A percentile compares a stretch with the other conserved stretches of the same genome.
Evolutionary conservation across 2,113 vertebrate genomes (phyloP).

Genomic region (Solea solea): DNA sequence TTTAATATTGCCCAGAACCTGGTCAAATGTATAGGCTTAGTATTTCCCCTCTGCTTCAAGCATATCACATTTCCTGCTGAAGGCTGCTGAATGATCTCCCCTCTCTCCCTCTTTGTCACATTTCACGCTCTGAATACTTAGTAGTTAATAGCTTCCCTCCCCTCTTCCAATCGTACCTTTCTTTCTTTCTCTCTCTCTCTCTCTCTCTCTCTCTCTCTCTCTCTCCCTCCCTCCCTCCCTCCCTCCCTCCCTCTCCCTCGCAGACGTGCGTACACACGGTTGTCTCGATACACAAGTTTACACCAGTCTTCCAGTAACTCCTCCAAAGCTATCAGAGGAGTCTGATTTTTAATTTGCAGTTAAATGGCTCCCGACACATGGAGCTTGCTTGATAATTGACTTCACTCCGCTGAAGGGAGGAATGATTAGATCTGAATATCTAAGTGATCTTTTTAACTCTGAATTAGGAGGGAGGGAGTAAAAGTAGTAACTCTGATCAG

Average conservation of each 20-base stretch:
- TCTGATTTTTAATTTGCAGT: slow-evolving; percentile 82
- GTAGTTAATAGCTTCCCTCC: slow-evolving; percentile 80
- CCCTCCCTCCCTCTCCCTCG: slow-evolving; percentile 30
- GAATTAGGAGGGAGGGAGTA: slow-evolving; percentile 51
- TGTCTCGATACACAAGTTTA: slow-evolving; percentile 65
- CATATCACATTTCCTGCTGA: slow-evolving; percentile 70
- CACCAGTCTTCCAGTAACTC: slow-evolving; percentile 62
- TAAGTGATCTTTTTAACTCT: slow-evolving; percentile 53
- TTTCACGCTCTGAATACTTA: slow-evolving; percentile 84
- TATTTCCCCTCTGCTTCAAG: slow-evolving; percentile 70
- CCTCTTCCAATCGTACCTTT: slow-evolving; percentile 63
- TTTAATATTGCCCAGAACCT: slow-evolving; percentile 42
- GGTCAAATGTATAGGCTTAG: slow-evolving; percentile 56
- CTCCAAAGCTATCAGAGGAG: slow-evolving; percentile 64
- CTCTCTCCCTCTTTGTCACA: slow-evolving; percentile 78
- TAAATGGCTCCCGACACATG: slow-evolving; percentile 77
- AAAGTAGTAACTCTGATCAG: slow-evolving; percentile 55
- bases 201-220: no score
- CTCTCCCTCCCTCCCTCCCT: no score
- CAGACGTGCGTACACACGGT: slow-evolving; percentile 40
- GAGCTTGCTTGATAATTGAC: slow-evolving; percentile 80
- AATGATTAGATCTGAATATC: slow-evolving; percentile 78
- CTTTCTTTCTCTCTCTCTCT: no score
- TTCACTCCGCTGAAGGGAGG: slow-evolving; percentile 75
- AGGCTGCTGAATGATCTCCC: slow-evolving; percentile 78